A percentile compares a stretch with the other conserved stretches of the same genome.
Evolutionary conservation across 2,797 vertebrate genomes (phyloP).

Genomic region (Cryptoprocta ferox): DNA sequence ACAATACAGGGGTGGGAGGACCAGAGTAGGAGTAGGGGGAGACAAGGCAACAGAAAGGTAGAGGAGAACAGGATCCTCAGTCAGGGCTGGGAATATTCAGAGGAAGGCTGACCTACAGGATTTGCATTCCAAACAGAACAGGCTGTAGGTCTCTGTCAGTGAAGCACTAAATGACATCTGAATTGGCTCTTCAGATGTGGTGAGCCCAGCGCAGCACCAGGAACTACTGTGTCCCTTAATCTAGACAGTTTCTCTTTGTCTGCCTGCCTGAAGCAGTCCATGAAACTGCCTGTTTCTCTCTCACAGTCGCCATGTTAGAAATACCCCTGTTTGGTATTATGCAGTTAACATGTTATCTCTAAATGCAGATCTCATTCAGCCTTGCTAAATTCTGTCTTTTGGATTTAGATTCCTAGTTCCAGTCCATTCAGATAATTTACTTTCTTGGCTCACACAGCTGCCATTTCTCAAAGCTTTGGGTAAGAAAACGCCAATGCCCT

Average conservation of each 20-base stretch:
- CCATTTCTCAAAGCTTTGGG: neutral
- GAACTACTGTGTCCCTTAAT: neutral
- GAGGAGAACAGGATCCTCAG: neutral
- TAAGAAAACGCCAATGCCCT: constrained; percentile 14
- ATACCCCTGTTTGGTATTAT: neutral
- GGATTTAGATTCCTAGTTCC: constrained; percentile 1
- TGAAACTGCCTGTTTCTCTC: neutral
- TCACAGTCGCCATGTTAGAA: neutral
- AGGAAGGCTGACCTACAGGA: neutral
- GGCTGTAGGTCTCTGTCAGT: neutral
- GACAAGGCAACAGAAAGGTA: neutral
- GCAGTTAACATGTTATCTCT: neutral
- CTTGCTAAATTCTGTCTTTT: constrained; percentile 27
- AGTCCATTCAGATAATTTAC: constrained; percentile 17
- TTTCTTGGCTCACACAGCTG: neutral
- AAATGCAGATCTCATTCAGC: constrained; percentile 29
- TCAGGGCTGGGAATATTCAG: neutral
- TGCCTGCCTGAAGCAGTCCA: neutral
- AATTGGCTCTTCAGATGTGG: neutral
- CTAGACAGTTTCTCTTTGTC: neutral
- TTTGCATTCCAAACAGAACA: neutral
- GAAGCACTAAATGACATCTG: neutral
- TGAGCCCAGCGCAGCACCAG: neutral
- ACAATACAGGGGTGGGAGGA: neutral
- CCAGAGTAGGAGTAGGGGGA: neutral